phyloP scores from a whole-genome alignment of 1,140 invertebrate species.

The Asbolus verrucosus region DNA sequence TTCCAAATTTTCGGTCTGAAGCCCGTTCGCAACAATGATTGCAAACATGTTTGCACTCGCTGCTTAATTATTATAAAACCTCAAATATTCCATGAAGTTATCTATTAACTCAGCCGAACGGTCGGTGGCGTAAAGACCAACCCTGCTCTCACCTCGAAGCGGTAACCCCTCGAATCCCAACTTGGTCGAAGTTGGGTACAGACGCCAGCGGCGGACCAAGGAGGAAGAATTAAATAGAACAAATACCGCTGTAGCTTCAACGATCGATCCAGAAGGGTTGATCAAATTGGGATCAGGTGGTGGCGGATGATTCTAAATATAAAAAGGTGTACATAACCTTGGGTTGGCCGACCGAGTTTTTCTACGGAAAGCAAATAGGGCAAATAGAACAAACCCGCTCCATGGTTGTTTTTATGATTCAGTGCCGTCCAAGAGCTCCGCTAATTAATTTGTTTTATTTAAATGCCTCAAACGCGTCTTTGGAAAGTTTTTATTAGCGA shows the following conservation, averaged over 20 bases:
- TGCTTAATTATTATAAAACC: too few relatives aligned
- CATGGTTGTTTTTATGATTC: background rate
- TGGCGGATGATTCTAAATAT: background rate
- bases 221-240: background rate
- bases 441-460: background rate
- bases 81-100: too few relatives aligned
- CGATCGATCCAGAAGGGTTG: background rate
- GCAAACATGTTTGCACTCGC: too few relatives aligned
- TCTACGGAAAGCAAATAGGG: background rate
- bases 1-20: too few relatives aligned
- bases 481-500: too few relatives aligned
- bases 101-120: too few relatives aligned
- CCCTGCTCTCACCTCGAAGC: too few relatives aligned
- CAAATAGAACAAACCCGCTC: background rate
- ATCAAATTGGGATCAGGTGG: background rate
- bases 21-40: too few relatives aligned
- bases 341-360: background rate
- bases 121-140: too few relatives aligned
- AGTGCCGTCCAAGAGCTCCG: too few relatives aligned
- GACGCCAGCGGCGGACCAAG: background rate
- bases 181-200: background rate
- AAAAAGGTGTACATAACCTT: background rate
- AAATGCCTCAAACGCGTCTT: background rate
- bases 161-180: too few relatives aligned
- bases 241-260: background rate